Percentiles rank a stretch among this genome's conserved stretches.
Evolutionary conservation across 1,140 invertebrate genomes (phyloP).

Genomic region (Metopolophium dirhodum): DNA sequence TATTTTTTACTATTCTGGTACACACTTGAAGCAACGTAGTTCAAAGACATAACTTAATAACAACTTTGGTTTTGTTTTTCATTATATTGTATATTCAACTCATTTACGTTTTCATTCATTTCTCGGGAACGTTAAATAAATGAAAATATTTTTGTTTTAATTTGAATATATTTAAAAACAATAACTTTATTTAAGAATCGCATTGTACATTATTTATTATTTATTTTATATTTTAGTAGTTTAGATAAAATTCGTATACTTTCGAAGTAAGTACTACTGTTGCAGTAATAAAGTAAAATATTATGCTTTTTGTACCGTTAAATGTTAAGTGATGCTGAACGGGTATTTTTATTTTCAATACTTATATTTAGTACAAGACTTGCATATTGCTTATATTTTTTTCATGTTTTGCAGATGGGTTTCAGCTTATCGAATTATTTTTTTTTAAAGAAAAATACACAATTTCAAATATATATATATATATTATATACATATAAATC

Average conservation of each 20-base stretch:
- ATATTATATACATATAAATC: too few species aligned
- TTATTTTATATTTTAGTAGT: constrained; percentile 7
- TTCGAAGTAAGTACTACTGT: background rate
- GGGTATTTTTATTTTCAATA: background rate
- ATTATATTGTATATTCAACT: background rate
- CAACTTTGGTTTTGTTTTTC: background rate
- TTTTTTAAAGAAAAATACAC: background rate
- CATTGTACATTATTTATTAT: background rate
- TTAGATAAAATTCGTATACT: background rate
- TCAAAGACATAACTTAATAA: background rate
- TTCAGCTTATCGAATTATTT: background rate
- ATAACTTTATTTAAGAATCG: background rate
- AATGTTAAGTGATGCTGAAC: background rate
- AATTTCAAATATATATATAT: background rate
- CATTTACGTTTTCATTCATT: background rate
- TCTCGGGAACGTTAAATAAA: background rate
- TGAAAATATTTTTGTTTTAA: background rate
- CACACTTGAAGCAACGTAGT: background rate
- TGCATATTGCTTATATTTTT: background rate
- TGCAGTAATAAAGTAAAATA: background rate
- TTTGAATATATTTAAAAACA: constrained; percentile 12
- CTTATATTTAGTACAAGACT: background rate
- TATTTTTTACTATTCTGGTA: background rate
- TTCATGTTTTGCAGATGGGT: background rate
- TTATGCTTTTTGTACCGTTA: background rate